Base-by-base conservation (phyloP, 1,140 invertebrate species). In the Bombyx mandarina region DNA sequence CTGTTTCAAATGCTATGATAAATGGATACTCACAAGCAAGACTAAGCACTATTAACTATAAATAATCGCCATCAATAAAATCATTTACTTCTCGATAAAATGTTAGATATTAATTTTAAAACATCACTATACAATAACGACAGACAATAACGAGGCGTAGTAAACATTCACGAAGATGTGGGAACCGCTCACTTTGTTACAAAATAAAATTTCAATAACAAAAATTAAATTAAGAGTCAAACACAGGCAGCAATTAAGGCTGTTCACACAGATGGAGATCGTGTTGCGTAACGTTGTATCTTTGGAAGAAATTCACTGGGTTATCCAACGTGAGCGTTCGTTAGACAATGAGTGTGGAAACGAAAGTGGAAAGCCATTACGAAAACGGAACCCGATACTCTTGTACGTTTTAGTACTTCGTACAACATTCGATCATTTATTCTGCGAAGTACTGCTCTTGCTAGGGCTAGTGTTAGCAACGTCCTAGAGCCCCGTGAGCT, bases 291-390 rank as follows among this genome's bases (percentile, higher is more conserved):
- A 86, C 69, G 26, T 73, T 60, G 60, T 66, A 57, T 67, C 63
- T 67, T 73, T 67, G 60, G 69, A 78, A 79, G 75, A 79, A 81
- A 79, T 81, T 82, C 72, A 62, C 69, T 55, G 66, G 71, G 77
- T 86, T 86, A 85, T 85, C 71, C 80, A 86, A 86, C 77, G 68
- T 49, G 59, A 59, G 66, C 62, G 55, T 68, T 72, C 65, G 66
- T 72, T 82, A 81, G 73, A 84, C 83, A 86, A 84, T 83, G 80
- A 77, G 65, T 69, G 71, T 74, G 71, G 79, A 82, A 86, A 79
- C 65, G 80, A 86, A 85, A 85, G 80, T 77, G 71, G 75, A 79
- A 78, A 77, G 77, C 66, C 68, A 64, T 83, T 84, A 82, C 79
- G 81, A 71, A 67, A 68, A 73, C 77, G 76, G 71, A 79, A 76